Percentiles rank a stretch among this genome's conserved stretches.
Evolutionary conservation across 2,113 vertebrate species (phyloP).

Genomic region (Psittacula cyanocephala): DNA sequence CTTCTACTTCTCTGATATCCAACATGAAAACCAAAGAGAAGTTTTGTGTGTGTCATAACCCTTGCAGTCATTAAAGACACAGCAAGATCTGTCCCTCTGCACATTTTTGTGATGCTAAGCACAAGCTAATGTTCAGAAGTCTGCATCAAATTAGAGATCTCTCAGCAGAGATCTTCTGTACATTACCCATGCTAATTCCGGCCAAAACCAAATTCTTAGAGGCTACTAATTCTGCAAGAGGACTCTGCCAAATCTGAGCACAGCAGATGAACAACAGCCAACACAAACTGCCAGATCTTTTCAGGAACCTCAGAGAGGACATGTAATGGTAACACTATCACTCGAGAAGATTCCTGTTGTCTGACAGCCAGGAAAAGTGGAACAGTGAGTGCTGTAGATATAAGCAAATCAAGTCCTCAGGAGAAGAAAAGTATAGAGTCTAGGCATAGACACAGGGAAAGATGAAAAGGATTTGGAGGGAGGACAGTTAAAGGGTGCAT

Average conservation of each 20-base stretch:
- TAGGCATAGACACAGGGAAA: background rate
- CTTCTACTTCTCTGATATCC: background rate
- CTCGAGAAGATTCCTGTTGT: background rate
- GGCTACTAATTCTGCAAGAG: background rate
- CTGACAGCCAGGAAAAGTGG: background rate
- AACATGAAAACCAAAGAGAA: background rate
- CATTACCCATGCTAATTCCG: background rate
- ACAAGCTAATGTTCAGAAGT: background rate
- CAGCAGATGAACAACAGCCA: slow-evolving; percentile 21
- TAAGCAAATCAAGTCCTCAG: background rate
- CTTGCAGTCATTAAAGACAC: background rate
- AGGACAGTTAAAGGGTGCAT: background rate
- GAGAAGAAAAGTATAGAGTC: background rate
- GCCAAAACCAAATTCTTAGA: slow-evolving; percentile 35
- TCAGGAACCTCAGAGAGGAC: slow-evolving; percentile 8
- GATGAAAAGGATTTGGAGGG: background rate
- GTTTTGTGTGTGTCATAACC: background rate
- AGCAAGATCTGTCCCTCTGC: background rate
- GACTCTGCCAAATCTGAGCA: slow-evolving; percentile 13
- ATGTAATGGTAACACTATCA: background rate
- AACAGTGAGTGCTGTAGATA: background rate
- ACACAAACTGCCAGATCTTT: background rate
- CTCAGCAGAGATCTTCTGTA: slow-evolving; percentile 6
- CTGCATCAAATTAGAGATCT: slow-evolving; percentile 21
- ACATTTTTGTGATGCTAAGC: background rate